These are phyloP conservation scores for Rhineura floridana DNA, from an alignment of 2,113 vertebrate species.

Conservation along the genomic window DNA sequence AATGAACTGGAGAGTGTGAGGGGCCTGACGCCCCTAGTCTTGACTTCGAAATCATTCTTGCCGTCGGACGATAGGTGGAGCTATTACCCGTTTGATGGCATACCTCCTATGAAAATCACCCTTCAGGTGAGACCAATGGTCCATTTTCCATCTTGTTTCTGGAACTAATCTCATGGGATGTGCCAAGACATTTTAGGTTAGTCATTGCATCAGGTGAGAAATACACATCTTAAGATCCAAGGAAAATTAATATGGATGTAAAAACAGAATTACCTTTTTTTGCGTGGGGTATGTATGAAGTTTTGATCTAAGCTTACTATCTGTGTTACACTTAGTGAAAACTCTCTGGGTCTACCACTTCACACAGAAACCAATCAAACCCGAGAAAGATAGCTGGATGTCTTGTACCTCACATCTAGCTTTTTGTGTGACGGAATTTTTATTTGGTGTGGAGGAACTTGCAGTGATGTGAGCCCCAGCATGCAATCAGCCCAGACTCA, in stretches of 20 bases:
- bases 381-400: not conserved
- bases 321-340: too few relatives aligned
- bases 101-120: too few relatives aligned
- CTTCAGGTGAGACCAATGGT: too few relatives aligned
- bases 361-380: not conserved
- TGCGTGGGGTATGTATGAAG: too few relatives aligned
- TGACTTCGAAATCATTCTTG: too few relatives aligned
- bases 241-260: not conserved
- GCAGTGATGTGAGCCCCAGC: not conserved
- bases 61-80: too few relatives aligned
- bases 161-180: not conserved
- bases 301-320: too few relatives aligned
- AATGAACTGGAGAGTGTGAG: too few relatives aligned
- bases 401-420: not conserved
- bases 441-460: not conserved
- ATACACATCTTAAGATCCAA: not conserved
- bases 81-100: too few relatives aligned
- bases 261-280: not conserved
- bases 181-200: not conserved
- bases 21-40: too few relatives aligned
- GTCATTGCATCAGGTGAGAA: not conserved
- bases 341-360: not conserved
- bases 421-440: not conserved
- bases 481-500: not conserved
- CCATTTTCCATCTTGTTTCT: not conserved